Conservation (phyloP, 1,140 invertebrate genomes). For the Drosophila kurseongensis region DNA sequence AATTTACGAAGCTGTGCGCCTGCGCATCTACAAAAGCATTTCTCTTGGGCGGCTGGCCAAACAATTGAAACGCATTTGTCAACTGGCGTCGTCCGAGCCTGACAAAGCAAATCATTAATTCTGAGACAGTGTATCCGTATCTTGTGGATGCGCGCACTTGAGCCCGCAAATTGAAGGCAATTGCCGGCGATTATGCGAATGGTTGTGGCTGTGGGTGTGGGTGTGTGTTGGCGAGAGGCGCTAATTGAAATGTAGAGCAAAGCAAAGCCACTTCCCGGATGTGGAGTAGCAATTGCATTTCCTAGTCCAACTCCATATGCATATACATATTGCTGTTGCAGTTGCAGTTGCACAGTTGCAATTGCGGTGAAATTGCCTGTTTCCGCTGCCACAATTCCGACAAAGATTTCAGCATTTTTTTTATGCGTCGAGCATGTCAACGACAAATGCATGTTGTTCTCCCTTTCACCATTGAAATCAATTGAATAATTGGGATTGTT, state of each 20-base stretch:
- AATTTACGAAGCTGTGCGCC: constrained; percentile 30
- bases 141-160: constrained; percentile 37
- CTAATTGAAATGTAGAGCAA: constrained; percentile 72
- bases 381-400: constrained; percentile 53
- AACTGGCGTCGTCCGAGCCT: constrained; percentile 31
- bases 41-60: constrained; percentile 44
- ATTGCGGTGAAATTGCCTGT: constrained; percentile 37
- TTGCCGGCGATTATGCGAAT: constrained; percentile 60
- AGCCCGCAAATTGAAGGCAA: constrained; percentile 57
- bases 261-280: constrained; percentile 50
- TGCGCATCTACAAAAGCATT: constrained; percentile 38
- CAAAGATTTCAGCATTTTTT: constrained; percentile 41
- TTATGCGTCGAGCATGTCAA: constrained; percentile 38
- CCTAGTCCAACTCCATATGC: constrained; percentile 38
- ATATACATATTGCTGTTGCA: constrained; percentile 7
- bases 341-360: constrained; percentile 7
- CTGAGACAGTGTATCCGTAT: constrained; percentile 24
- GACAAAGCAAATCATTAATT: constrained; percentile 64
- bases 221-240: constrained; percentile 26
- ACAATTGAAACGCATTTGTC: constrained; percentile 80
- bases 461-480: constrained; percentile 52
- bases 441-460: constrained; percentile 35
- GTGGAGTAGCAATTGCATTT: constrained; percentile 55
- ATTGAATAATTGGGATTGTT: constrained; percentile 78
- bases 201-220: constrained; percentile 18